These are phyloP conservation scores for Stenolophus ochropezus DNA, from an alignment of 2,888 invertebrate genomes.

Conservation along the genomic window DNA sequence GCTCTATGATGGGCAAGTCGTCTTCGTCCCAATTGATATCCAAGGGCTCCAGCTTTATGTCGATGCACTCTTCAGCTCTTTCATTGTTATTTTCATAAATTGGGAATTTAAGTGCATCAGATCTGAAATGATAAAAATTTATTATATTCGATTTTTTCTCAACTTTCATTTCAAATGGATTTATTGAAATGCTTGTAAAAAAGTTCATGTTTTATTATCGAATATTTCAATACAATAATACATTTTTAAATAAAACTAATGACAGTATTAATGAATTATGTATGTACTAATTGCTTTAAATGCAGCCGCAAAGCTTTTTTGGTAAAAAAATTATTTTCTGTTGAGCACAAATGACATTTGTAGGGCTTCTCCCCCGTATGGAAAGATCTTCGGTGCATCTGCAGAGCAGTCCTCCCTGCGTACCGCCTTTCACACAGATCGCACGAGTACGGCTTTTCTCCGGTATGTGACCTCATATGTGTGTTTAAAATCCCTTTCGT, in stretches of 20 bases:
- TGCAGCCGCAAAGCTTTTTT: slow-evolving; percentile 43
- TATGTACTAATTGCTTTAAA: slow-evolving; percentile 44
- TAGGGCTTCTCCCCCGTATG: slow-evolving; percentile 53
- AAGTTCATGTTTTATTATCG: not conserved
- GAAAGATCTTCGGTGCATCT: slow-evolving; percentile 32
- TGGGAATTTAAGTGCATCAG: slow-evolving; percentile 34
- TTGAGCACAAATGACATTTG: slow-evolving; percentile 37
- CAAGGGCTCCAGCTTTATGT: slow-evolving; percentile 53
- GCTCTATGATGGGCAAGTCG: slow-evolving; percentile 37
- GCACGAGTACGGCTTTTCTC: slow-evolving; percentile 78
- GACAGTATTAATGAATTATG: slow-evolving; percentile 24
- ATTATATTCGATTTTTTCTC: slow-evolving; percentile 27
- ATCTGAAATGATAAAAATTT: slow-evolving; percentile 57
- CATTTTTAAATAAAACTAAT: not conserved
- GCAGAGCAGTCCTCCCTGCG: slow-evolving; percentile 44
- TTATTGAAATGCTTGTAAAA: not conserved
- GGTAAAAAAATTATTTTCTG: slow-evolving; percentile 17
- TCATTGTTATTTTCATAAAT: slow-evolving; percentile 55
- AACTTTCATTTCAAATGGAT: not conserved
- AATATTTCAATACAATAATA: not conserved
- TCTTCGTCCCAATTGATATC: slow-evolving; percentile 55
- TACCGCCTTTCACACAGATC: slow-evolving; percentile 47
- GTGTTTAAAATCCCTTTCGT: slow-evolving; percentile 78
- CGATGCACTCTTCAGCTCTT: slow-evolving; percentile 9
- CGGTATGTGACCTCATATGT: slow-evolving; percentile 78